phyloP scores from a whole-genome alignment of 30 jellyfish, hydroid and myxozoan species.

The Catostylus mosaicus region DNA sequence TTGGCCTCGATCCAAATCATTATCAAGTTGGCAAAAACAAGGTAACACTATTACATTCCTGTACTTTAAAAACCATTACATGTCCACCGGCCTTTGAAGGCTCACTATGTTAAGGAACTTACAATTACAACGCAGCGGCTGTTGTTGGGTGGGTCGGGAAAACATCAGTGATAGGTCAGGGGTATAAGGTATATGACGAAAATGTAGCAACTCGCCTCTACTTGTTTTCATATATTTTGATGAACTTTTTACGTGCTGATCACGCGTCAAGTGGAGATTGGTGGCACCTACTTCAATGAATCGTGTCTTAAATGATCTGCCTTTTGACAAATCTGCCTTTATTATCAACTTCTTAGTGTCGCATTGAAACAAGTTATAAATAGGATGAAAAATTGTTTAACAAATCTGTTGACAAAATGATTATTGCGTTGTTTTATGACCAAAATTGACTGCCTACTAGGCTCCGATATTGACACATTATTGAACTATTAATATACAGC shows the following conservation, averaged over 20 bases:
- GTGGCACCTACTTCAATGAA: neutral
- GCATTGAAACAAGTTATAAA: neutral
- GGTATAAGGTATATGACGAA: no score
- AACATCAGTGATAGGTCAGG: no score
- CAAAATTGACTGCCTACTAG: neutral
- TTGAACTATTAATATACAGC: neutral
- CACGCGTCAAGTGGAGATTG: neutral
- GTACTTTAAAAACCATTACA: no score
- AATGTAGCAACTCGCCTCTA: no score
- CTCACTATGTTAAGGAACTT: no score
- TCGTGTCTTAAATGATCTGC: neutral
- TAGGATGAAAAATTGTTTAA: neutral
- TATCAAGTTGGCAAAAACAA: slow-evolving; percentile 95
- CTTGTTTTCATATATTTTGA: no score
- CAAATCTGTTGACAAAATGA: neutral
- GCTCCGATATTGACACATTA: neutral
- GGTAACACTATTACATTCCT: slow-evolving; percentile 63
- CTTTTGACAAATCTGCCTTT: neutral
- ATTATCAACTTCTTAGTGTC: neutral
- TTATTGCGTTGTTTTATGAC: neutral
- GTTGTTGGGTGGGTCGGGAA: no score
- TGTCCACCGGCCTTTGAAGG: no score
- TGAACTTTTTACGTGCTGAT: neutral
- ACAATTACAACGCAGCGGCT: no score
- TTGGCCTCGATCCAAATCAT: slow-evolving; percentile 96